These are phyloP conservation scores for Coremacera marginata DNA, from an alignment of 2,888 invertebrate genomes.

Conservation along the genomic window DNA sequence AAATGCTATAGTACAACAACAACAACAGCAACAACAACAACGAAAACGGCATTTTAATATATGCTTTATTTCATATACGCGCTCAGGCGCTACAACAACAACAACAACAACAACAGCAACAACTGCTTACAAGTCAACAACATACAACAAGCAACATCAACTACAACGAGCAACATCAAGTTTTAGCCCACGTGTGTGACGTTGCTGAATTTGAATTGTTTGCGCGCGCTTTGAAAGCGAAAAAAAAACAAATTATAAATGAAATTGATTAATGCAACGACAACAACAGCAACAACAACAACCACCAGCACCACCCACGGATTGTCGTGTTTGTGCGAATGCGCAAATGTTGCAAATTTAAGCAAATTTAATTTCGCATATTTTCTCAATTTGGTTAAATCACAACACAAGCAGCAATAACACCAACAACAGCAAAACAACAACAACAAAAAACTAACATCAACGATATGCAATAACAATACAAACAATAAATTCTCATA, in stretches of 20 bases:
- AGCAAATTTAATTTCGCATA: slow-evolving; percentile 33
- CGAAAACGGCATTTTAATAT: no score
- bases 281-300: not conserved
- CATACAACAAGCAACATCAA: slow-evolving; percentile 42
- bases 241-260: not conserved
- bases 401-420: slow-evolving; percentile 34
- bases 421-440: slow-evolving; percentile 45
- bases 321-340: not conserved
- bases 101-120: not conserved
- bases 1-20: no score
- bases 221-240: not conserved
- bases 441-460: not conserved
- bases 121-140: not conserved
- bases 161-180: slow-evolving; percentile 35
- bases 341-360: slow-evolving; percentile 17
- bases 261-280: slow-evolving; percentile 21
- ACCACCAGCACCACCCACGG: not conserved
- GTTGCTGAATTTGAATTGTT: not conserved
- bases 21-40: no score
- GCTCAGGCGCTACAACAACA: not conserved
- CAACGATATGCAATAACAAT: no score
- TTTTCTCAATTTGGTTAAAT: slow-evolving; percentile 28
- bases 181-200: slow-evolving; percentile 4
- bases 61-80: no score
- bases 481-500: no score